phyloP scores from a whole-genome alignment of 2,888 invertebrate genomes.

The Torymus texanus region DNA sequence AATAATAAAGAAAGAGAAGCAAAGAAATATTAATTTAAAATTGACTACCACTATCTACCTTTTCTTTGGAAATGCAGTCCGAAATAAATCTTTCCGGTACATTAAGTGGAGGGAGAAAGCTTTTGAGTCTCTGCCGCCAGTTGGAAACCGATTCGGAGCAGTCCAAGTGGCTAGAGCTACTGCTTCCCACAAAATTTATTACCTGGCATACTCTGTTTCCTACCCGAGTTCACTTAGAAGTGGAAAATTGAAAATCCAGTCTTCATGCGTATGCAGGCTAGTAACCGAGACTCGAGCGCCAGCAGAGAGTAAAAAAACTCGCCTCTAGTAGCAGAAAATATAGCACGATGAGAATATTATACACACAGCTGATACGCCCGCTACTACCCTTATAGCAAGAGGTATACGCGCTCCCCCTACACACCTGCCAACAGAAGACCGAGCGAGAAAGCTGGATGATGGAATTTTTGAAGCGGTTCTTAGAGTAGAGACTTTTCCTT shows the following conservation, averaged over 20 bases:
- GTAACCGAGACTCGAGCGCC: not conserved
- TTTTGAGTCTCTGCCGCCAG: too few species aligned
- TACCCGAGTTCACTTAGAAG: not conserved
- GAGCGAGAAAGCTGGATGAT: conserved; percentile 61
- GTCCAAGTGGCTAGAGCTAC: not conserved
- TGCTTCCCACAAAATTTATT: conserved; percentile 1
- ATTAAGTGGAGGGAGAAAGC: not conserved
- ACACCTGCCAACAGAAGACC: conserved; percentile 68
- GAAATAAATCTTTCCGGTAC: not conserved
- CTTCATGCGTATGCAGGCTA: not conserved
- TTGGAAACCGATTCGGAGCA: not conserved
- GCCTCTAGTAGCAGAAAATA: too few species aligned
- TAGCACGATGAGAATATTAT: not conserved
- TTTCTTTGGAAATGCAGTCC: too few species aligned
- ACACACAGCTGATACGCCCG: conserved; percentile 22
- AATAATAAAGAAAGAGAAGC: too few species aligned
- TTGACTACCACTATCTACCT: too few species aligned
- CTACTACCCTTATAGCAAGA: conserved; percentile 2
- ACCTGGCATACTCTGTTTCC: not conserved
- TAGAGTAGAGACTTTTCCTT: not conserved
- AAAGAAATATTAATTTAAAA: too few species aligned
- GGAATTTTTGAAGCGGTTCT: conserved; percentile 69
- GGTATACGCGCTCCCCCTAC: conserved; percentile 13
- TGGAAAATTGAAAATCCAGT: conserved; percentile 18
- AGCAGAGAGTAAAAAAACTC: not conserved